Percentiles rank a stretch among this genome's conserved stretches.
Evolutionary conservation across 2,888 invertebrate genomes (phyloP).

Genomic region (Mimas tiliae): DNA sequence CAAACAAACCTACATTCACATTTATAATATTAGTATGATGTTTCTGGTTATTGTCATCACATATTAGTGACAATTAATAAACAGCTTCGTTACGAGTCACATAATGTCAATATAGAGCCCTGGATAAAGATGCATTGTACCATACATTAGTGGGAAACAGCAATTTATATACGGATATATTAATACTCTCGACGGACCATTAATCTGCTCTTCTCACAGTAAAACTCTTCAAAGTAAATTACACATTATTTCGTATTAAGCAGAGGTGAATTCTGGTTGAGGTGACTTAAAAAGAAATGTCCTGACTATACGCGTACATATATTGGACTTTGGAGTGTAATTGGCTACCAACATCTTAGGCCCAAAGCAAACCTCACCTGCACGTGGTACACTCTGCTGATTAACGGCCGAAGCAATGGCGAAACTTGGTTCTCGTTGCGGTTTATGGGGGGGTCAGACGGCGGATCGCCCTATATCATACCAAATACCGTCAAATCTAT

Average conservation of each 20-base stretch:
- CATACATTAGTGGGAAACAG: conserved; percentile 36
- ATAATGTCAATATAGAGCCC: background rate
- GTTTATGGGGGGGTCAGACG: no score
- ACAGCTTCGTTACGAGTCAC: background rate
- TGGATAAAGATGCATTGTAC: conserved; percentile 12
- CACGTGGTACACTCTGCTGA: no score
- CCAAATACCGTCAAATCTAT: no score
- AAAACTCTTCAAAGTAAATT: conserved; percentile 4
- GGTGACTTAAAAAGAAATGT: conserved; percentile 34
- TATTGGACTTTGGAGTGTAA: no score
- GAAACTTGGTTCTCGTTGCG: no score
- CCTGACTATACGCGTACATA: conserved; percentile 34
- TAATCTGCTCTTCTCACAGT: conserved; percentile 13
- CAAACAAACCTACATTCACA: no score
- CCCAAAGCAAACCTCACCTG: no score
- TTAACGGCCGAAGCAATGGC: no score
- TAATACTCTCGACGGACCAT: conserved; percentile 38
- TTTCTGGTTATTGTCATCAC: background rate
- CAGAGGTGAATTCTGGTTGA: conserved; percentile 1
- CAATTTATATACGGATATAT: conserved; percentile 33
- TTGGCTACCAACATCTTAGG: no score
- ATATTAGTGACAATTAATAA: conserved; percentile 1
- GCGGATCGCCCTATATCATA: no score
- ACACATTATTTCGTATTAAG: background rate
- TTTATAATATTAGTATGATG: no score